Percentiles rank a stretch among this genome's conserved stretches.
Conservation (phyloP, 1,140 invertebrate genomes). For the Drosophila bifasciata region DNA sequence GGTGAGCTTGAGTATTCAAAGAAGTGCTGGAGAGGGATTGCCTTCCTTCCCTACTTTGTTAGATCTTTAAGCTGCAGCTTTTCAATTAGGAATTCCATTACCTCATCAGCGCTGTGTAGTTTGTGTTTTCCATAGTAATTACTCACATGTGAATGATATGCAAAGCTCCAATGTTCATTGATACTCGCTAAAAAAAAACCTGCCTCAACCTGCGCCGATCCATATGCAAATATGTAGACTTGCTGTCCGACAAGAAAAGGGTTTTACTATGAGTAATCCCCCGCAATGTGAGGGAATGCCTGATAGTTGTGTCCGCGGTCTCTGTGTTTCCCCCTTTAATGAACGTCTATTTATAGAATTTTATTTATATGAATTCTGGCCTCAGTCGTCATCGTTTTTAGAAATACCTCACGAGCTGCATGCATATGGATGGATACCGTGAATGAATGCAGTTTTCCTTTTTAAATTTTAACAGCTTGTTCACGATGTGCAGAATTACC, state of each 20-base stretch:
- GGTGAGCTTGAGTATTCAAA: not conserved
- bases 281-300: not conserved
- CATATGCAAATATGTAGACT: slow-evolving; percentile 6
- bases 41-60: not conserved
- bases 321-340: slow-evolving; percentile 29
- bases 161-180: slow-evolving; percentile 26
- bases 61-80: slow-evolving; percentile 1
- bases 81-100: not conserved
- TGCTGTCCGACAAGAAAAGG: slow-evolving; percentile 13
- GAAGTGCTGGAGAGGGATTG: not conserved
- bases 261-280: slow-evolving; percentile 26
- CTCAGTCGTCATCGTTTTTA: slow-evolving; percentile 31
- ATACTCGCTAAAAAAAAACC: slow-evolving; percentile 26
- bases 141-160: slow-evolving; percentile 8
- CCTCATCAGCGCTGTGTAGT: not conserved
- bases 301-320: not conserved
- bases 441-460: slow-evolving; percentile 24
- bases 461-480: slow-evolving; percentile 14
- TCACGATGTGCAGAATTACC: slow-evolving; percentile 23
- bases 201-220: slow-evolving; percentile 37
- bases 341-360: slow-evolving; percentile 37
- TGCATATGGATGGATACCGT: slow-evolving; percentile 28
- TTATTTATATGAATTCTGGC: slow-evolving; percentile 38
- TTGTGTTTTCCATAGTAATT: slow-evolving; percentile 12
- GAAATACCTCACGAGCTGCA: slow-evolving; percentile 40